These are phyloP conservation scores for Ciconia boyciana DNA, from an alignment of 2,113 vertebrate genomes.

Conservation along the genomic window DNA sequence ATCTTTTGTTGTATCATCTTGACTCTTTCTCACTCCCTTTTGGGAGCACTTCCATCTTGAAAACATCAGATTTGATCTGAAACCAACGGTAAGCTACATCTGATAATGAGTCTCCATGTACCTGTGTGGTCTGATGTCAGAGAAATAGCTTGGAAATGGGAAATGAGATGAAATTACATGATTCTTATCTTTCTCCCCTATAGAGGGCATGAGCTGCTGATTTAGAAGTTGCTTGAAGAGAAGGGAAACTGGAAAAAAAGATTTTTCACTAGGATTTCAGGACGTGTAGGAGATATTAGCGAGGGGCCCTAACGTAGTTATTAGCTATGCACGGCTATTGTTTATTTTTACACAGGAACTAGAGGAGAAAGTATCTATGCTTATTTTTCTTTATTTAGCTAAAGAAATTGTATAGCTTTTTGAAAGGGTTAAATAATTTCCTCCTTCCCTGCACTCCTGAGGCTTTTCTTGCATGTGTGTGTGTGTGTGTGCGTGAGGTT, in stretches of 20 bases:
- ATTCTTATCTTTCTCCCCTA: slow-evolving; percentile 34
- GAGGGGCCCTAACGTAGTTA: background rate
- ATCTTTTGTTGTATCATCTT: background rate
- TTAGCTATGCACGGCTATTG: slow-evolving; percentile 15
- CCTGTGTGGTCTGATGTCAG: slow-evolving; percentile 61
- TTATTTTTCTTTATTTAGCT: slow-evolving; percentile 66
- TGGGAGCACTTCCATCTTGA: background rate
- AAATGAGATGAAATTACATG: slow-evolving; percentile 48
- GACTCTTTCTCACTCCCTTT: background rate
- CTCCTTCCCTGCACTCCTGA: slow-evolving; percentile 48
- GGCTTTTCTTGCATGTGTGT: slow-evolving; percentile 4
- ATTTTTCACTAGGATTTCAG: background rate
- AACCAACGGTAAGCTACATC: background rate
- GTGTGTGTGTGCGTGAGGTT: slow-evolving; percentile 40
- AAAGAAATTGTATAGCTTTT: slow-evolving; percentile 60
- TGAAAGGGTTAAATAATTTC: slow-evolving; percentile 81
- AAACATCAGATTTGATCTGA: background rate
- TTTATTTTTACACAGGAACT: slow-evolving; percentile 62
- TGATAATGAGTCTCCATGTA: background rate
- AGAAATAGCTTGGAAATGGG: slow-evolving; percentile 27
- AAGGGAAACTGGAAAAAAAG: background rate
- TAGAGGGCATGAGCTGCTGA: background rate
- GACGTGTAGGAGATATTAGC: slow-evolving; percentile 31
- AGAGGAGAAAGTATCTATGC: slow-evolving; percentile 48
- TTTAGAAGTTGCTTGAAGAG: background rate